Conservation (phyloP, 2,797 vertebrate genomes). For the Avahi laniger region DNA sequence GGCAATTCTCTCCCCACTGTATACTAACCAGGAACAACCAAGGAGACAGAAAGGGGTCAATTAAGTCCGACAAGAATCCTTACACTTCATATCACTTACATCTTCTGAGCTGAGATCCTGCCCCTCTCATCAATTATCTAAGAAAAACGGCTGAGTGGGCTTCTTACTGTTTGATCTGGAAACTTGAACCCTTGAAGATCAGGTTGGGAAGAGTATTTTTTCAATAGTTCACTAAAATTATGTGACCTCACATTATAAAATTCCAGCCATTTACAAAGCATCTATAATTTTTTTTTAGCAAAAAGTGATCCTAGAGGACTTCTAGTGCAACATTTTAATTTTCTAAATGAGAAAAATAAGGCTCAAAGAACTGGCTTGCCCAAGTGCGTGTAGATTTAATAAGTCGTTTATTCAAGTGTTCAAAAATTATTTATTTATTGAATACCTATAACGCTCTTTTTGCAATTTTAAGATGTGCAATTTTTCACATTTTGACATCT, state of each 20-base stretch:
- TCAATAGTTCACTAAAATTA: constrained; percentile 9
- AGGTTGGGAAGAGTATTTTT: not conserved
- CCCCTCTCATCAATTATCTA: not conserved
- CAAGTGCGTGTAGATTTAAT: not conserved
- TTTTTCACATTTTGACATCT: not conserved
- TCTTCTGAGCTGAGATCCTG: not conserved
- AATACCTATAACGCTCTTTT: not conserved
- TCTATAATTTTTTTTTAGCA: not conserved
- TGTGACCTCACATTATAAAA: not conserved
- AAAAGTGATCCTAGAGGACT: not conserved
- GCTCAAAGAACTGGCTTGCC: not conserved
- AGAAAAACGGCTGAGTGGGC: not conserved
- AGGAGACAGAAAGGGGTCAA: not conserved
- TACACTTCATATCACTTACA: not conserved
- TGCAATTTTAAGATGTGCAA: not conserved
- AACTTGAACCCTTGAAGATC: not conserved
- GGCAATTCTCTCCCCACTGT: not conserved
- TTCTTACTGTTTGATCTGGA: not conserved
- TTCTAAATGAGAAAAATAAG: constrained; percentile 21
- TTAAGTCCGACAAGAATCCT: not conserved
- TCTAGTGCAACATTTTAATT: not conserved
- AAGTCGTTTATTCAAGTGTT: not conserved
- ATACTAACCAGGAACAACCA: not conserved
- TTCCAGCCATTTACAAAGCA: not conserved
- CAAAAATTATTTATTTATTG: not conserved